Base-by-base conservation (phyloP, 2,797 vertebrate genomes). In the Sternarchorhynchus goeldii region DNA sequence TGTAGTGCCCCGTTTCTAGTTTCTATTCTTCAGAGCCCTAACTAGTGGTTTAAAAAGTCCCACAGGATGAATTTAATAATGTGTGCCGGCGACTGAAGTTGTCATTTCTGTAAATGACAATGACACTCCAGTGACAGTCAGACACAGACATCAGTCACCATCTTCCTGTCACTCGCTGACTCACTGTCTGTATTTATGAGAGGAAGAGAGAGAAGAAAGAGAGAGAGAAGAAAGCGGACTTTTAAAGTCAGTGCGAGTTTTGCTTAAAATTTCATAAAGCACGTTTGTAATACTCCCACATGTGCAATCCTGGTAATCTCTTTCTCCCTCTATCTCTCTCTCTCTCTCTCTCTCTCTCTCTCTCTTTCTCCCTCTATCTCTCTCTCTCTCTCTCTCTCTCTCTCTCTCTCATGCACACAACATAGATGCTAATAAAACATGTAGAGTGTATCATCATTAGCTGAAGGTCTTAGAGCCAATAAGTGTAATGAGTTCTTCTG, bases 41-140 rank as follows among this genome's bases (percentile, higher is more conserved):
- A 59, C 58, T 59, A 8, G 2, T 25, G 21, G n/a, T 21, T 5
- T 2, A 29, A 50, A 50, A 34, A 29, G 41, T 25, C 41, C 25
- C 65, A 67, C 6, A 50, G 65, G 12, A 17, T 3, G 65, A n/a
- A 36, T 77, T 63, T 63, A 81, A 73, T 50, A 66, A 73, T 73
- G 56, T 68, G 41, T 71, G 63, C 56, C 75, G 57, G 64, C 12
- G 58, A 14, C 77, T 41, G 60, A 74, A 60, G 56, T 68, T 58
- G 32, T 60, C 80, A 58, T 81, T 77, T 68, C 62, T 34, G 63
- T 81, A 73, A 77, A 71, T 77, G 75, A 77, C 57, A 50, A 45
- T 32, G 65, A 17, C 64, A 45, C 64, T 39, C 18, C 34, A 41
- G 34, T 10, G 34, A 7, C 64, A 45, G 65, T 67, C 36, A 41